Base-by-base conservation (phyloP, 2,113 vertebrate species). In the Python bivittatus region DNA sequence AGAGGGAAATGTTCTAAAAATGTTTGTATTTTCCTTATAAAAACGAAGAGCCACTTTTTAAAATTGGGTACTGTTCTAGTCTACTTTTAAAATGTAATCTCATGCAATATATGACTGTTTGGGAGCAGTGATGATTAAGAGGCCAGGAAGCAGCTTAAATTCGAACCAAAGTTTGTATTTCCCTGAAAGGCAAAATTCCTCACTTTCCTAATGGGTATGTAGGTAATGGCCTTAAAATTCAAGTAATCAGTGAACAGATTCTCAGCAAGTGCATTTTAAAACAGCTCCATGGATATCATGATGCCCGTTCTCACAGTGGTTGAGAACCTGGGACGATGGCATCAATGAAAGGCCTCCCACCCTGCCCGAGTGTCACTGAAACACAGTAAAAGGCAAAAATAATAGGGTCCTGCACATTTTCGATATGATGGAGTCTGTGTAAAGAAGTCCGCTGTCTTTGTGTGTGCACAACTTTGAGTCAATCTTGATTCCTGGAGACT, bases 81-180 rank as follows among this genome's bases (percentile, higher is more conserved):
- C 96, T 97, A 97, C 88, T 93, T 95, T 92, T 93, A 95, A 93
- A 91, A 93, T 54, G 57, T 94, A 94, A 96, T 93, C 90, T 94
- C 97, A 97, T 98, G 97, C 97, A 97, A 89, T 93, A 72, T 92
- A 96, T 91, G 92, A 94, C 87, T 96, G 88, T 95, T 97, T 96
- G 94, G 57, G 90, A 97, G 94, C 91, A 96, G 95, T 96, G 93
- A 96, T 90, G 96, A 94, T 96, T 88, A 89, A 94, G 93, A 52
- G 72, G 96, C 90, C 95, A 33, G 17, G 91, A 95, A 94, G 96
- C 57, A 42, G 90, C 91, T 92, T 96, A 96, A 95, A 96, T 93
- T 44, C 88, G 95, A 97, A 97, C 95, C 94, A 92, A 84, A 29
- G 53, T 91, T 0, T 0, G 86, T 6, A 90, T 92, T 94, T 93